Conservation (phyloP, 2,113 vertebrate genomes). For the Dicentrarchus labrax region DNA sequence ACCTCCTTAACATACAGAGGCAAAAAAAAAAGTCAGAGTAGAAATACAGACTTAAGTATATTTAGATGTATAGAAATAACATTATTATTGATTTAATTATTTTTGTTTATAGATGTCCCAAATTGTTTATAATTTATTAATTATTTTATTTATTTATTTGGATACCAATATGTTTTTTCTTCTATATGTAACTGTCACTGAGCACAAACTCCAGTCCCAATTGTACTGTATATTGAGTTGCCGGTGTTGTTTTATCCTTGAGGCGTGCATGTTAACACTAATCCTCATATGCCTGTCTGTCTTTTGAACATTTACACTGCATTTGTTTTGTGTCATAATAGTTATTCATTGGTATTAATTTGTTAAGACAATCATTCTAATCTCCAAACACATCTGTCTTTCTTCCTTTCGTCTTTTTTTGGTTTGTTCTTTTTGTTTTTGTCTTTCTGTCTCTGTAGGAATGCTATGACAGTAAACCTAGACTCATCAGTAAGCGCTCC, state of each 20-base stretch:
- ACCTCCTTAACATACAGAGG: too few relatives aligned
- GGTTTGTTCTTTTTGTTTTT: background rate
- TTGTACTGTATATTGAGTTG: background rate
- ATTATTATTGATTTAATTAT: too few relatives aligned
- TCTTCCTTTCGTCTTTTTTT: background rate
- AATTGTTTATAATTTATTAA: background rate
- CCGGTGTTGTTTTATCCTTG: background rate
- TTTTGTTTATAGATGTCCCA: background rate
- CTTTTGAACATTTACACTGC: background rate
- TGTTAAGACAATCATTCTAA: background rate
- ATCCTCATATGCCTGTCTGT: background rate
- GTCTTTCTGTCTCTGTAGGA: slow-evolving; percentile 77
- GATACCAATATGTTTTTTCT: too few relatives aligned
- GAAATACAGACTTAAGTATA: background rate
- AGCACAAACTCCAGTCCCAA: background rate
- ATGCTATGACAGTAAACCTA: slow-evolving; percentile 94
- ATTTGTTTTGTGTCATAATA: background rate
- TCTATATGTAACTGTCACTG: too few relatives aligned
- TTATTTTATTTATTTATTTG: background rate
- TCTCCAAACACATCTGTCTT: background rate
- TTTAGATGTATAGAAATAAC: too few relatives aligned
- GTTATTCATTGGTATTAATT: background rate
- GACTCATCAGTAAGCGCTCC: slow-evolving; percentile 93
- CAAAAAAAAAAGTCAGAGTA: too few relatives aligned
- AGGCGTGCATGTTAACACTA: background rate